A percentile compares a stretch with the other conserved stretches of the same genome.
These are phyloP conservation scores for Zootermopsis nevadensis DNA, from an alignment of 2,888 invertebrate genomes.

Conservation along the genomic window DNA sequence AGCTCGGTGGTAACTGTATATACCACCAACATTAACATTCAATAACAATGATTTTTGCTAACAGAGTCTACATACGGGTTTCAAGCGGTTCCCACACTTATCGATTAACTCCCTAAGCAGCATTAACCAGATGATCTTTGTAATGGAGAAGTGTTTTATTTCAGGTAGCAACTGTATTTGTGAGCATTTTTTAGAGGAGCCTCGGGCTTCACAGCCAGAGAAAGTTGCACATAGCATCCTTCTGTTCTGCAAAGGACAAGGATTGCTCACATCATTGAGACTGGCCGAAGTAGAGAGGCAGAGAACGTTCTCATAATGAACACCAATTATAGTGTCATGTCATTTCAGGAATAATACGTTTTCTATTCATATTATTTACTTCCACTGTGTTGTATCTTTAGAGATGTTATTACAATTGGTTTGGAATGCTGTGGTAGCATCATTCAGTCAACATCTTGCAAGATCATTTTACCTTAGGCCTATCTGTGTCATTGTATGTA, in stretches of 20 bases:
- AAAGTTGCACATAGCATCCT: conserved; percentile 88
- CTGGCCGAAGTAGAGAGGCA: conserved; percentile 84
- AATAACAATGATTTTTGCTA: too few relatives aligned
- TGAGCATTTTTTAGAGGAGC: too few relatives aligned
- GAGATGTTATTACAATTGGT: not conserved
- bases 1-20: too few relatives aligned
- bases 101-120: too few relatives aligned
- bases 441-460: not conserved
- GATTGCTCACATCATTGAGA: conserved; percentile 82
- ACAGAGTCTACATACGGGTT: too few relatives aligned
- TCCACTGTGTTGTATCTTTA: not conserved
- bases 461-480: not conserved
- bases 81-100: too few relatives aligned
- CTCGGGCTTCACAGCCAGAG: too few relatives aligned
- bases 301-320: conserved; percentile 71
- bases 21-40: too few relatives aligned
- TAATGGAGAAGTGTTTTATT: too few relatives aligned
- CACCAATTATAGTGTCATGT: too few relatives aligned
- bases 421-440: not conserved
- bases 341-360: conserved; percentile 15
- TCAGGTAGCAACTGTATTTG: too few relatives aligned
- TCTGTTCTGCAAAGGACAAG: conserved; percentile 90
- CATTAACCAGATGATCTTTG: too few relatives aligned
- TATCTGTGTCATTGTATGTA: not conserved
- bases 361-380: not conserved